Evolutionary conservation across 2,888 invertebrate genomes (phyloP).

Genomic region (Cinara cedri): DNA sequence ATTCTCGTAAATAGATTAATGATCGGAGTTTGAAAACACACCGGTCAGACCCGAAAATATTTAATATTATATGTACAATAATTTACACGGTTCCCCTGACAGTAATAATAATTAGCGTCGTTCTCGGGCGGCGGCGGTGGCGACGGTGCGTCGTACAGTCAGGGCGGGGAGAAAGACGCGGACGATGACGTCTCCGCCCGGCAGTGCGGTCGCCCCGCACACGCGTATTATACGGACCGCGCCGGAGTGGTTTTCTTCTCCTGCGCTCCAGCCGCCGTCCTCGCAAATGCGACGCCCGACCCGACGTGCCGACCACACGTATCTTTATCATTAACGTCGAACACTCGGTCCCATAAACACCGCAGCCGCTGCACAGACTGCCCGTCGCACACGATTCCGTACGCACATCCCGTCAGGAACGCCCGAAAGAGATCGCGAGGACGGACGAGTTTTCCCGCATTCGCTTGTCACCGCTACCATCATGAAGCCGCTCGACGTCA

Average conservation of each 20-base stretch:
- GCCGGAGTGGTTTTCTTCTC: neutral
- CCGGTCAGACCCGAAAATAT: too few species aligned
- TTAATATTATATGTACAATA: too few species aligned
- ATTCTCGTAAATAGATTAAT: too few species aligned
- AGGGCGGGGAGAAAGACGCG: neutral
- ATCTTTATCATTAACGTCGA: constrained; percentile 16
- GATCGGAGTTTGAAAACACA: too few species aligned
- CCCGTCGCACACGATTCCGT: neutral
- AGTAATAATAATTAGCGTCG: neutral
- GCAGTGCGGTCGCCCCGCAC: neutral
- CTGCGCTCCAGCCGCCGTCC: neutral
- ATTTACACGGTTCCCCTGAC: neutral
- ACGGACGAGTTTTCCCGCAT: neutral
- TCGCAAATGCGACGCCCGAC: constrained; percentile 16
- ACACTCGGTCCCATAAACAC: constrained; percentile 24
- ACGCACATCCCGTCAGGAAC: neutral
- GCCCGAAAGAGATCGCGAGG: neutral
- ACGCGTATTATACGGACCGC: neutral
- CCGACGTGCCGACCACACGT: constrained; percentile 19
- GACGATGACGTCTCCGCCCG: neutral
- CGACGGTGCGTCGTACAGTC: neutral
- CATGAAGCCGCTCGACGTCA: constrained; percentile 24
- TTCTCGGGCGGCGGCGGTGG: neutral
- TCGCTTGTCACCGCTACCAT: neutral
- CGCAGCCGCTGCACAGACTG: neutral